phyloP scores from a whole-genome alignment of 1,140 invertebrate species.

The Trypoxylus dichotomus region DNA sequence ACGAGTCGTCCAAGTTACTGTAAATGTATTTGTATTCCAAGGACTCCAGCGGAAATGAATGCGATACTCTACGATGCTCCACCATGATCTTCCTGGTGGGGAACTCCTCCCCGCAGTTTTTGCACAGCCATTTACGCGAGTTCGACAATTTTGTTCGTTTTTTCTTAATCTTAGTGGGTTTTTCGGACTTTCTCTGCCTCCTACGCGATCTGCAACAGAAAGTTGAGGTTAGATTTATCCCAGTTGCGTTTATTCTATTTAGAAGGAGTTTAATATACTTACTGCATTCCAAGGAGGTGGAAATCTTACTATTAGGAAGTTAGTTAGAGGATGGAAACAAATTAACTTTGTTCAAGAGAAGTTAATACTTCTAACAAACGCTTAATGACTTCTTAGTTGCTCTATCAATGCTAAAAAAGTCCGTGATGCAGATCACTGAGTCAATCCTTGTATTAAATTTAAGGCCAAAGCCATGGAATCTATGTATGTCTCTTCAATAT shows the following conservation, averaged over 20 bases:
- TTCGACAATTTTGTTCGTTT: neutral
- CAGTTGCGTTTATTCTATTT: too few species aligned
- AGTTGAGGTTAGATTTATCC: neutral
- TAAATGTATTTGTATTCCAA: slow-evolving; percentile 40
- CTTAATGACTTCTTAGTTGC: too few species aligned
- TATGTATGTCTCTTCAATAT: too few species aligned
- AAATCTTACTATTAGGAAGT: too few species aligned
- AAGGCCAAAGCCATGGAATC: too few species aligned
- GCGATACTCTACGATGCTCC: slow-evolving; percentile 24
- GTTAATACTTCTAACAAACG: too few species aligned
- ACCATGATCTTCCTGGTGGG: neutral
- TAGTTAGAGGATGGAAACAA: too few species aligned
- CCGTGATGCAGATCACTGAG: too few species aligned
- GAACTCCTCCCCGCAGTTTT: slow-evolving; percentile 39
- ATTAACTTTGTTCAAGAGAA: too few species aligned
- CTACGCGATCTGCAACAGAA: neutral
- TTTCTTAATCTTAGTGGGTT: neutral
- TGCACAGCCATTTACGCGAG: slow-evolving; percentile 35
- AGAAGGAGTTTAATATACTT: neutral
- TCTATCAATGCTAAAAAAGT: too few species aligned
- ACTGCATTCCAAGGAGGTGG: neutral
- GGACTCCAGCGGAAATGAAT: slow-evolving; percentile 5
- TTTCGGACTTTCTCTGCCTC: neutral
- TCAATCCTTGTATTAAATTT: too few species aligned
- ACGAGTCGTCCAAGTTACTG: slow-evolving; percentile 39